A percentile compares a stretch with the other conserved stretches of the same genome.
Evolutionary conservation across 2,113 vertebrate species (phyloP).

Genomic region (Rhagologus leucostigma): DNA sequence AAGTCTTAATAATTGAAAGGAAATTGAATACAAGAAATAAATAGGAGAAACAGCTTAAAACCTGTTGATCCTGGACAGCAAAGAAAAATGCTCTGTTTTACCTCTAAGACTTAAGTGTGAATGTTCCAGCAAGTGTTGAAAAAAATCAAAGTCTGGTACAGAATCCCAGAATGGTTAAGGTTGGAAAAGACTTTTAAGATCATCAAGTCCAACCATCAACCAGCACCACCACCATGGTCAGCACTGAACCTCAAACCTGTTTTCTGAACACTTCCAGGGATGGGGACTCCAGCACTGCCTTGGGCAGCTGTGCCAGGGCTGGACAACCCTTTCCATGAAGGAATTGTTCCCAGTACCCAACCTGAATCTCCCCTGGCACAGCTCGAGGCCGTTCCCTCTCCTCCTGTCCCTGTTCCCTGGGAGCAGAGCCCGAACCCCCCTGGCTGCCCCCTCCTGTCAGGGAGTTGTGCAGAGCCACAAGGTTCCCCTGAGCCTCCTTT

Average conservation of each 20-base stretch:
- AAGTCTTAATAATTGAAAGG: background rate
- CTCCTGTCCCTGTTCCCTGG: background rate
- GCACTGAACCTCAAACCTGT: background rate
- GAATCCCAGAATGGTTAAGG: background rate
- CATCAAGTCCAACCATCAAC: background rate
- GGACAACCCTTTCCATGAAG: background rate
- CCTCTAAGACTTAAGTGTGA: background rate
- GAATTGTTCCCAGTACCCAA: background rate
- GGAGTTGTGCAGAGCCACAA: background rate
- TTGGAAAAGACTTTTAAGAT: background rate
- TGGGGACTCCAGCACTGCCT: background rate
- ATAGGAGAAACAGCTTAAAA: background rate
- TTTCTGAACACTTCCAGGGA: background rate
- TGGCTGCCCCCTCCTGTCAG: background rate
- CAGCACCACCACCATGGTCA: background rate
- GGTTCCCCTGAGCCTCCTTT: background rate
- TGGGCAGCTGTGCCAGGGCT: background rate
- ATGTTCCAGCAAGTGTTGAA: background rate
- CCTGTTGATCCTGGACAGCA: background rate
- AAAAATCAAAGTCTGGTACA: background rate
- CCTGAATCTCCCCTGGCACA: background rate
- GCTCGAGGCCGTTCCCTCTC: accelerated
- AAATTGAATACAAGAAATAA: background rate
- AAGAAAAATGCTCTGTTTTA: background rate
- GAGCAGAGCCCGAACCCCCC: background rate